Conservation (phyloP, 1,140 invertebrate genomes). For the Homalodisca vitripennis region DNA sequence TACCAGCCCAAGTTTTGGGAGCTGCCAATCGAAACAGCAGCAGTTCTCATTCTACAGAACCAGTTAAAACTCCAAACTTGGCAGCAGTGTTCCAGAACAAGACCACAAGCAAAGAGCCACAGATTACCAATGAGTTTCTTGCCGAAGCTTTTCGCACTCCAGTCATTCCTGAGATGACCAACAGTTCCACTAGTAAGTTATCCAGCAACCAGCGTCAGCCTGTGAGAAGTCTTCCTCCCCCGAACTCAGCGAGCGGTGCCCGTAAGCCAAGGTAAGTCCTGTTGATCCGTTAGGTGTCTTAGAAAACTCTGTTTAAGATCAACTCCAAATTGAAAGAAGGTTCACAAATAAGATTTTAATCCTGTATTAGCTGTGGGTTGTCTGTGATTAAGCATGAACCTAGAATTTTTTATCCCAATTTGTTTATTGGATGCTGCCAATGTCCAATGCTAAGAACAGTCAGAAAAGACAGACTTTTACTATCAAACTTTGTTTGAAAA, state of each 20-base stretch:
- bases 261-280: neutral
- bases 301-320: no score
- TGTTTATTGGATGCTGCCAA: no score
- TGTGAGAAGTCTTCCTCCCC: neutral
- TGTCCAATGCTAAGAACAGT: no score
- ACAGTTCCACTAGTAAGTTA: neutral
- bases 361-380: no score
- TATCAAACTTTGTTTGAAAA: no score
- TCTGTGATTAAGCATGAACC: neutral
- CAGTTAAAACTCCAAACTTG: neutral
- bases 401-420: neutral
- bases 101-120: neutral
- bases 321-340: no score
- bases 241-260: neutral
- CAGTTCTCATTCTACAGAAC: neutral
- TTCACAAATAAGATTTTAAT: no score
- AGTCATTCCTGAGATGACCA: neutral
- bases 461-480: no score
- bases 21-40: neutral
- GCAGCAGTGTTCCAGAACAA: neutral
- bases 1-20: neutral
- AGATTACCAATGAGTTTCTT: neutral
- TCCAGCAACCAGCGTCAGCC: neutral
- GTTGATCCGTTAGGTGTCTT: no score
- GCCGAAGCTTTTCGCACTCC: slow-evolving; percentile 6